Percentiles rank a stretch among this genome's conserved stretches.
Evolutionary conservation across 2,888 invertebrate genomes (phyloP).

Genomic region (Ophonus ardosiacus): DNA sequence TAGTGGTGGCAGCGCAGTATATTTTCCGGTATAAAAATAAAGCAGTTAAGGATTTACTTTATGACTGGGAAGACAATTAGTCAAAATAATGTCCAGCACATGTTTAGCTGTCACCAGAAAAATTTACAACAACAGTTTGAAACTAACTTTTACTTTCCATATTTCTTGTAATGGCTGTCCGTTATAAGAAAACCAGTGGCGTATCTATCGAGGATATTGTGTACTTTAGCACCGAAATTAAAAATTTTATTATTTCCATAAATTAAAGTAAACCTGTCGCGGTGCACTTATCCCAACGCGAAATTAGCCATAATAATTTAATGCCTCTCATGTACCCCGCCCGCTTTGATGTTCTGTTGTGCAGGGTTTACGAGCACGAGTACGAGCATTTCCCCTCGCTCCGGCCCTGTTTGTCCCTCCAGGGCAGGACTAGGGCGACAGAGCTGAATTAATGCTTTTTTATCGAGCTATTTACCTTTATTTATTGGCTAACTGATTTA

Average conservation of each 20-base stretch:
- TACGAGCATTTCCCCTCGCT: background rate
- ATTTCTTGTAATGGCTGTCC: constrained; percentile 24
- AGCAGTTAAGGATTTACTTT: background rate
- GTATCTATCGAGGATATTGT: background rate
- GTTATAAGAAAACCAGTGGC: constrained; percentile 6
- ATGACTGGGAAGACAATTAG: constrained; percentile 12
- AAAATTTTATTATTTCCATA: constrained; percentile 62
- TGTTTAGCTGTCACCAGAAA: constrained; percentile 9
- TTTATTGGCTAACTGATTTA: constrained; percentile 46
- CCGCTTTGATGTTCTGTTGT: constrained; percentile 58
- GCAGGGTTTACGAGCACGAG: constrained; percentile 38
- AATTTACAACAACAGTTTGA: constrained; percentile 17
- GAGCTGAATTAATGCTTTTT: constrained; percentile 44
- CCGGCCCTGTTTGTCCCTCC: background rate
- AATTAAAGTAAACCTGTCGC: constrained; percentile 61
- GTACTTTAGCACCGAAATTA: constrained; percentile 46
- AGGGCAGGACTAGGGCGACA: constrained; percentile 45
- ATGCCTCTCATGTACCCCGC: constrained; percentile 51
- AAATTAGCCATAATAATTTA: constrained; percentile 63
- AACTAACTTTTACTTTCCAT: constrained; percentile 29
- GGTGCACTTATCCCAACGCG: constrained; percentile 43
- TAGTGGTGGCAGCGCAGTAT: background rate
- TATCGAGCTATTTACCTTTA: constrained; percentile 42
- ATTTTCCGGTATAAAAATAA: background rate
- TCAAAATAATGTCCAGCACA: constrained; percentile 16